Percentiles rank a stretch among this genome's conserved stretches.
These are phyloP conservation scores for Athene cunicularia DNA, from an alignment of 2,113 vertebrate genomes.

Conservation along the genomic window DNA sequence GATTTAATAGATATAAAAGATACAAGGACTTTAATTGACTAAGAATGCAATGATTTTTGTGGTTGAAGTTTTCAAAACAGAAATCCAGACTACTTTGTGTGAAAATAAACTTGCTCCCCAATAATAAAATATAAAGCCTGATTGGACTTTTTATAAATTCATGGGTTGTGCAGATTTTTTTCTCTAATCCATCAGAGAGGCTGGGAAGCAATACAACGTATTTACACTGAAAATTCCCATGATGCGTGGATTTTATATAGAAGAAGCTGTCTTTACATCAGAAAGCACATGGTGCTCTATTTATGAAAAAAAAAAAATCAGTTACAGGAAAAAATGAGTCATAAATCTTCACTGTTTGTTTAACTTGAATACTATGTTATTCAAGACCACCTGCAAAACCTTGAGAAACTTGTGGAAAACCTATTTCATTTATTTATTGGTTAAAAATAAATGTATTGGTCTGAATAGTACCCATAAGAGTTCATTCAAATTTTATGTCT, in stretches of 20 bases:
- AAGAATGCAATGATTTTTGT: neutral
- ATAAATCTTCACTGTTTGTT: neutral
- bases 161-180: neutral
- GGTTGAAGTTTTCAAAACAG: neutral
- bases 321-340: neutral
- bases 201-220: neutral
- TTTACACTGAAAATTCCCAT: neutral
- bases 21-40: neutral
- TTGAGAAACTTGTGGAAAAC: neutral
- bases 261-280: neutral
- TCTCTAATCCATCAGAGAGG: neutral
- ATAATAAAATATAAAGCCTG: neutral
- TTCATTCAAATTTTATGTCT: neutral
- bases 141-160: neutral
- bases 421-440: neutral
- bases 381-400: neutral
- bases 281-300: neutral
- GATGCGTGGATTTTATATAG: neutral
- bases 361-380: neutral
- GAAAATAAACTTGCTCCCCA: neutral
- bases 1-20: neutral
- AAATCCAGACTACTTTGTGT: neutral
- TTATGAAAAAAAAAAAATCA: constrained; percentile 20
- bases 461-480: neutral
- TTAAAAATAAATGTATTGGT: neutral